Evolutionary conservation across 2,888 invertebrate species (phyloP).

Genomic region (Calameuta pallipes): DNA sequence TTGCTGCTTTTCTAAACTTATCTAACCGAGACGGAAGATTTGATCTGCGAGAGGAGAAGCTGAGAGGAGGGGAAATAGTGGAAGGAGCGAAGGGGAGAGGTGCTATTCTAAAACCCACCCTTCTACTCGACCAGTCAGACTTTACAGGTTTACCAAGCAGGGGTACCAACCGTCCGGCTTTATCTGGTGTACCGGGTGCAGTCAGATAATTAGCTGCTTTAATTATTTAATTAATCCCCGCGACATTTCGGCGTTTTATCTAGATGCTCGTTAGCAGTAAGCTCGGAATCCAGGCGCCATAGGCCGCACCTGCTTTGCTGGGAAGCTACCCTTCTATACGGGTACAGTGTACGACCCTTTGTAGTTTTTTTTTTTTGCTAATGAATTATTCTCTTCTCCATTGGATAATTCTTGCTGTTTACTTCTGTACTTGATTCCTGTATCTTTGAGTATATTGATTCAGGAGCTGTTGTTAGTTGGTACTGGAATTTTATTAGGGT

Average conservation of each 20-base stretch:
- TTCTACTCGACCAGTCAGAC: neutral
- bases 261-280: constrained; percentile 54
- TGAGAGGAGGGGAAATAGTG: constrained; percentile 31
- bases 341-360: neutral
- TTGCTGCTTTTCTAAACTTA: neutral
- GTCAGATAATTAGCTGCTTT: constrained; percentile 54
- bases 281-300: constrained; percentile 9
- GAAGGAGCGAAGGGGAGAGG: constrained; percentile 27
- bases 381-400: neutral
- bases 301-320: constrained; percentile 20
- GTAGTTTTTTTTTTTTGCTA: neutral
- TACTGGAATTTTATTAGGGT: neutral
- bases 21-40: neutral
- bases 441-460: neutral
- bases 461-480: neutral
- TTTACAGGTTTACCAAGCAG: neutral
- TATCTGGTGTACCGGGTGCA: constrained; percentile 19
- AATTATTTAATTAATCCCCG: constrained; percentile 62
- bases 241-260: constrained; percentile 58
- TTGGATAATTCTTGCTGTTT: neutral
- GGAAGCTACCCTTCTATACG: neutral
- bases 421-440: neutral
- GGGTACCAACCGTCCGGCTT: neutral
- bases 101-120: neutral
- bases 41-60: neutral